phyloP scores from a whole-genome alignment of 2,797 vertebrate genomes.

The Chelon labrosus region DNA sequence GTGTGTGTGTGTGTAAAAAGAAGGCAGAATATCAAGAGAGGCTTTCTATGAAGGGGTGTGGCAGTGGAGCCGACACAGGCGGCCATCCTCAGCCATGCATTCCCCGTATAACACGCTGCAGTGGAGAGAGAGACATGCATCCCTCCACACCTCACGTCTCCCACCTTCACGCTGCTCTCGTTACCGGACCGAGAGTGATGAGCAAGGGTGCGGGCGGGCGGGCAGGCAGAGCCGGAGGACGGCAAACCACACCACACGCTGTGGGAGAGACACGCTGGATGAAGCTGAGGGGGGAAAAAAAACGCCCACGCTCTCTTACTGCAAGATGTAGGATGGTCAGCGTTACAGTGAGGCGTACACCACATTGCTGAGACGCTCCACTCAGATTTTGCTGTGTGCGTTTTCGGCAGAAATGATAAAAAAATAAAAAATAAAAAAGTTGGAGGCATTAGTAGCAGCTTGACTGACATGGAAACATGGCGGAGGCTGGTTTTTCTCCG shows the following conservation, averaged over 20 bases:
- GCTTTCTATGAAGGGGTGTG: constrained; percentile 74
- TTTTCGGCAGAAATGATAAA: neutral
- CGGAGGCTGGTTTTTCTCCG: constrained; percentile 53
- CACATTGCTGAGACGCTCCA: neutral
- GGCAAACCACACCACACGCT: neutral
- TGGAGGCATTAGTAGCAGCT: constrained; percentile 46
- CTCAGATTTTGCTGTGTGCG: constrained; percentile 28
- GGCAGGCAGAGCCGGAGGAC: neutral
- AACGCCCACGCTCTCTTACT: neutral
- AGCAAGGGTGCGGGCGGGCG: neutral
- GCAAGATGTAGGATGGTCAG: neutral
- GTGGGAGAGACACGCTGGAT: neutral
- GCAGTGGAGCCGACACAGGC: constrained; percentile 46
- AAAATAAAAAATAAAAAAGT: constrained; percentile 49
- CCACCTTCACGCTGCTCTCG: neutral
- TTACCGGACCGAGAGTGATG: constrained; percentile 7
- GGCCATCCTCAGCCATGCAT: constrained; percentile 27
- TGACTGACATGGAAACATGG: constrained; percentile 70
- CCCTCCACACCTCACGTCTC: neutral
- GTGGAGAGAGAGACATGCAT: neutral
- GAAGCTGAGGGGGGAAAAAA: neutral
- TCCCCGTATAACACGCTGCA: constrained; percentile 12
- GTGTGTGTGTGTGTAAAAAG: neutral
- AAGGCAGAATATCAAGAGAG: constrained; percentile 13
- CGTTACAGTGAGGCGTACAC: neutral